A percentile compares a stretch with the other conserved stretches of the same genome.
Conservation (phyloP, 1,140 invertebrate species). For the Archegozetes longisetosus region DNA sequence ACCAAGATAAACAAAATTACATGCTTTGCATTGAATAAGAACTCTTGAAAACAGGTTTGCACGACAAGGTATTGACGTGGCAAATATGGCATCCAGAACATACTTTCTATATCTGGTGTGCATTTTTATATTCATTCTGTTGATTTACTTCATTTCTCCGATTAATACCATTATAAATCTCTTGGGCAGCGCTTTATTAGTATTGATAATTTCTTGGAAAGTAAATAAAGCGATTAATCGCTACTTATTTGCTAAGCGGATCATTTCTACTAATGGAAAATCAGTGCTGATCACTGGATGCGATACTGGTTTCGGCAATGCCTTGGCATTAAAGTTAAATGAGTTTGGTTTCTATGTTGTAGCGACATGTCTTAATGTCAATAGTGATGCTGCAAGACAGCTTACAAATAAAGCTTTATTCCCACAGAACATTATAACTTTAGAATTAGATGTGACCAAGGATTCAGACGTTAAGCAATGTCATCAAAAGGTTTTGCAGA, state of each 20-base stretch:
- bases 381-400: slow-evolving; percentile 29
- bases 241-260: not conserved
- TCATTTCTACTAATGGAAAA: not conserved
- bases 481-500: not conserved
- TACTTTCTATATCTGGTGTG: no score
- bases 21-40: no score
- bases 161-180: not conserved
- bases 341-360: slow-evolving; percentile 31
- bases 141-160: no score
- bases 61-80: no score
- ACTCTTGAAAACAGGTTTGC: no score
- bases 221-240: not conserved
- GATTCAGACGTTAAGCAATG: slow-evolving; percentile 27
- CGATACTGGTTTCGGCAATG: slow-evolving; percentile 34
- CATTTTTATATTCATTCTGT: no score
- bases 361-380: slow-evolving; percentile 46
- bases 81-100: no score
- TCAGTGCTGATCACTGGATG: slow-evolving; percentile 31
- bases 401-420: slow-evolving; percentile 23
- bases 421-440: slow-evolving; percentile 29
- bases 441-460: slow-evolving; percentile 48
- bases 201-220: not conserved
- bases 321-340: slow-evolving; percentile 30
- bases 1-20: no score
- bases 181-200: not conserved